These are phyloP conservation scores for Eurypyga helias DNA, from an alignment of 2,113 vertebrate species.

Conservation along the genomic window DNA sequence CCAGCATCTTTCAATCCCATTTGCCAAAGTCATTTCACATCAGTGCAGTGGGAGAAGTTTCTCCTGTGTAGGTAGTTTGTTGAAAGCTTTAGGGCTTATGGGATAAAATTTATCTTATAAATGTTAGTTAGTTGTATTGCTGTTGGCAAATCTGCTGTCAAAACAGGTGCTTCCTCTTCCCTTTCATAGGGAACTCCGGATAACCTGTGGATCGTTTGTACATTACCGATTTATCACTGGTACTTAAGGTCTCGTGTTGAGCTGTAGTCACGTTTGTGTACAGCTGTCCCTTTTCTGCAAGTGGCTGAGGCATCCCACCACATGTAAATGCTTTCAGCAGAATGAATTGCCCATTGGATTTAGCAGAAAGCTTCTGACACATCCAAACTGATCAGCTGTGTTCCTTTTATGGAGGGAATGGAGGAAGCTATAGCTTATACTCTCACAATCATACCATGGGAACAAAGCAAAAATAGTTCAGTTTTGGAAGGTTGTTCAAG, in stretches of 20 bases:
- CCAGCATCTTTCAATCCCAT: background rate
- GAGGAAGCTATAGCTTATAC: background rate
- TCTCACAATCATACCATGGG: background rate
- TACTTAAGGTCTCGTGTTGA: background rate
- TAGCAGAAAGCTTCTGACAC: background rate
- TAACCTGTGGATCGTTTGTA: background rate
- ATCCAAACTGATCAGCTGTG: background rate
- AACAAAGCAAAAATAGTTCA: slow-evolving; percentile 12
- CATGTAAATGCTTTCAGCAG: background rate
- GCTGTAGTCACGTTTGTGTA: background rate
- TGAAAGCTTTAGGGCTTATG: background rate
- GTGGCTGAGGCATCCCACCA: background rate
- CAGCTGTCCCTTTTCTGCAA: background rate
- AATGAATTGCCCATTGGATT: background rate
- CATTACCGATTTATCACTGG: background rate
- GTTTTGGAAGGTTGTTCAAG: slow-evolving; percentile 1
- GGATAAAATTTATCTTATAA: background rate
- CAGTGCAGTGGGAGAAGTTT: background rate
- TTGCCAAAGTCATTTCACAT: background rate
- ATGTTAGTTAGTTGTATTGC: background rate
- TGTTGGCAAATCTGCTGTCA: background rate
- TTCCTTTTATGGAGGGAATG: background rate
- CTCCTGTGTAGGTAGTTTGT: background rate
- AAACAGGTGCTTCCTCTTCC: background rate
- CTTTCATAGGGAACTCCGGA: background rate